Conservation (phyloP, 2,888 invertebrate species). For the Chironomus riparius region DNA sequence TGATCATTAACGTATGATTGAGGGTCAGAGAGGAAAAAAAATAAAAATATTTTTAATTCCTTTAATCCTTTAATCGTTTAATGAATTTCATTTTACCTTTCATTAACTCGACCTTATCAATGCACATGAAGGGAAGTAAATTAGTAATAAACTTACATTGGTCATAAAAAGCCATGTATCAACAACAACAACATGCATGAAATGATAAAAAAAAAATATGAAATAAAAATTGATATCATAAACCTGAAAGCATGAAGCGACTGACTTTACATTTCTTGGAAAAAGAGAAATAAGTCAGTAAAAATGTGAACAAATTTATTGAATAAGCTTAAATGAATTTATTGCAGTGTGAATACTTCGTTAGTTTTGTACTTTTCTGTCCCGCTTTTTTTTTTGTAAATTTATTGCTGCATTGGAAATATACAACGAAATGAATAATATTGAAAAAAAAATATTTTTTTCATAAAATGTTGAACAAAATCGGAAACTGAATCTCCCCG, state of each 20-base stretch:
- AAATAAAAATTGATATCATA: neutral
- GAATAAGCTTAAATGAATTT: conserved; percentile 21
- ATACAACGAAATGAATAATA: neutral
- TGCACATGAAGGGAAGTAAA: neutral
- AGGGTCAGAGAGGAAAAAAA: neutral
- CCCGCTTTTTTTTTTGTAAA: neutral
- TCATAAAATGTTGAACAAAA: neutral
- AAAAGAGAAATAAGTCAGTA: neutral
- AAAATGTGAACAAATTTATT: conserved; percentile 24
- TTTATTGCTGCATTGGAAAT: conserved; percentile 2
- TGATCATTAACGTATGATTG: neutral
- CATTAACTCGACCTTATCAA: neutral
- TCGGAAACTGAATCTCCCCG: neutral
- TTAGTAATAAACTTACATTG: neutral
- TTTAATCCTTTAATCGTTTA: conserved; percentile 4
- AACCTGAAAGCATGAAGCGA: neutral
- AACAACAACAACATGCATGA: neutral
- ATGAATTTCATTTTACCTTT: neutral
- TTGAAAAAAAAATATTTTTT: no score
- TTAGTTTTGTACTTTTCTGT: neutral
- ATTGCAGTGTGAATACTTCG: conserved; percentile 19
- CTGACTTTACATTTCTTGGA: neutral
- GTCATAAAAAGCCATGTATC: neutral
- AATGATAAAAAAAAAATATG: neutral
- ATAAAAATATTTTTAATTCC: neutral